These are phyloP conservation scores for Netelia fuscicornis DNA, from an alignment of 2,888 invertebrate species.

Conservation along the genomic window DNA sequence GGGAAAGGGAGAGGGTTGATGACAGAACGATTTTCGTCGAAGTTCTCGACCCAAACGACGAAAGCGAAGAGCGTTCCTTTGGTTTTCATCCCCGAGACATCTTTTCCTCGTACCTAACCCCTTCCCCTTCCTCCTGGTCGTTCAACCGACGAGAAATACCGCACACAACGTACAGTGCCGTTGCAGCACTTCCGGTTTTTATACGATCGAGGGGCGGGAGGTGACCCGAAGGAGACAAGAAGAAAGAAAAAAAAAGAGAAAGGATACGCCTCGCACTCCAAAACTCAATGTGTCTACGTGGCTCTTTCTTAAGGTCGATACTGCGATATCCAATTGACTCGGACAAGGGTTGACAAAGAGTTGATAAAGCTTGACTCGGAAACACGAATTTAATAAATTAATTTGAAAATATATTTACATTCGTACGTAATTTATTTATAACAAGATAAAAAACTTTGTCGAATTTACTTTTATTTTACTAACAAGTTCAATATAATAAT, in stretches of 20 bases:
- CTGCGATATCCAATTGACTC: not conserved
- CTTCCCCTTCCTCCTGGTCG: not conserved
- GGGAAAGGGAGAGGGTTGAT: not conserved
- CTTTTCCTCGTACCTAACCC: not conserved
- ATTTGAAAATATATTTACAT: too few species aligned
- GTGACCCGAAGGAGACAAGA: not conserved
- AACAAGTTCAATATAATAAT: too few species aligned
- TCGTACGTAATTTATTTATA: too few species aligned
- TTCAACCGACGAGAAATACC: slow-evolving; percentile 26
- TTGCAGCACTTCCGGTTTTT: slow-evolving; percentile 35
- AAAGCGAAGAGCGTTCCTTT: slow-evolving; percentile 28
- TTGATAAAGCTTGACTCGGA: not conserved
- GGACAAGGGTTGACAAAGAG: slow-evolving; percentile 6
- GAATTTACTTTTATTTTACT: too few species aligned
- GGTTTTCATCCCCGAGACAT: slow-evolving; percentile 17
- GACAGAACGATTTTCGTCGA: slow-evolving; percentile 51
- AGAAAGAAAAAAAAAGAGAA: slow-evolving; percentile 5
- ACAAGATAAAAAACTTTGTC: too few species aligned
- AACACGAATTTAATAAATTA: too few species aligned
- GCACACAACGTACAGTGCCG: slow-evolving; percentile 18
- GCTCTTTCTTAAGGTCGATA: not conserved
- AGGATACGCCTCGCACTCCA: slow-evolving; percentile 30
- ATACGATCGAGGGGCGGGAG: not conserved
- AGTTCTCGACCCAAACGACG: not conserved
- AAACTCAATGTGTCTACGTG: slow-evolving; percentile 52